phyloP scores from a whole-genome alignment of 2,888 invertebrate genomes.

The Ophonus ardosiacus region DNA sequence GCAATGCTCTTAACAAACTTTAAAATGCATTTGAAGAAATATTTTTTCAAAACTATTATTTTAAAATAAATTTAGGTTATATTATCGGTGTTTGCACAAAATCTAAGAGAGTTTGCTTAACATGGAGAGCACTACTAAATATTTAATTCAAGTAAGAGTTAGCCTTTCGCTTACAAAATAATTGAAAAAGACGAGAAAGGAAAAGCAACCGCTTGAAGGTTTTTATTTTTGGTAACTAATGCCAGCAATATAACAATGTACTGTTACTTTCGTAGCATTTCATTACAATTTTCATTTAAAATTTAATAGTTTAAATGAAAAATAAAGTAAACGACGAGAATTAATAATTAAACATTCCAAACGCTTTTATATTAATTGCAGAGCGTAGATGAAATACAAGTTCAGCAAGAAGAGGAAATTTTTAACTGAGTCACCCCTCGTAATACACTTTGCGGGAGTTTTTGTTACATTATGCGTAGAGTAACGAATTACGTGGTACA shows the following conservation, averaged over 20 bases:
- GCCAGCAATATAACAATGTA: constrained; percentile 31
- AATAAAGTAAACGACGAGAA: constrained; percentile 51
- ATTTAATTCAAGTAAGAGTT: neutral
- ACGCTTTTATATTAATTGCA: constrained; percentile 57
- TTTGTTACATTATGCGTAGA: constrained; percentile 56
- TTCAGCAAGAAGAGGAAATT: constrained; percentile 53
- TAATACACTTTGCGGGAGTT: constrained; percentile 39
- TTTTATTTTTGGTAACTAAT: constrained; percentile 44
- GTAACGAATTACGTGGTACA: constrained; percentile 55
- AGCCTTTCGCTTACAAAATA: neutral
- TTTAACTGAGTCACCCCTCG: constrained; percentile 24
- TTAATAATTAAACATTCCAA: constrained; percentile 52
- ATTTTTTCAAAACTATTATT: neutral
- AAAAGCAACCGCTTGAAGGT: constrained; percentile 3
- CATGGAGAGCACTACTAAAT: neutral
- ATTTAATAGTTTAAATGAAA: constrained; percentile 53
- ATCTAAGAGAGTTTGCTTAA: neutral
- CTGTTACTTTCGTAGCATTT: constrained; percentile 43
- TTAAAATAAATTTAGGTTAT: neutral
- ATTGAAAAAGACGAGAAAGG: constrained; percentile 2
- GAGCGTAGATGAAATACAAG: constrained; percentile 53
- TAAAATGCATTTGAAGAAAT: neutral
- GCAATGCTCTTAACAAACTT: neutral
- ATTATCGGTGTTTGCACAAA: neutral
- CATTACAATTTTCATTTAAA: constrained; percentile 49